Evolutionary conservation across 2,888 invertebrate species (phyloP), one percentile per base, ranked within the genome.

Genomic region (Andrena minutula): DNA sequence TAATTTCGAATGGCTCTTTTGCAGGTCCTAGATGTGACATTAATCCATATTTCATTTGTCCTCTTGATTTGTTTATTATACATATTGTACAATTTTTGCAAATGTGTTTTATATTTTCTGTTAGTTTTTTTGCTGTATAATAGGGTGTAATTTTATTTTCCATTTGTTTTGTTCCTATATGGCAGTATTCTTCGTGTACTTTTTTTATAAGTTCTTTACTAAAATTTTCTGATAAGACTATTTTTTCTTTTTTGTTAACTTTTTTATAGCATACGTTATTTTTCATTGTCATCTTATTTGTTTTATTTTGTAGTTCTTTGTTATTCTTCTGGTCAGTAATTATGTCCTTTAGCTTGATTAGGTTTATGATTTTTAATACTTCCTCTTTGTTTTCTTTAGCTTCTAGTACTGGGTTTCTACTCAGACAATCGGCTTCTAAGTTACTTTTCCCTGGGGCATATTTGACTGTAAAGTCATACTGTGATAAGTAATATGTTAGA

Each of bases 61-160:
- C 53, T 20, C 53, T 53, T 8, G 53, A 58, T 26, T 23, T 58
- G 26, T 58, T 8, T 58, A 12, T 58, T 58, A 58, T 26, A 12
- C 23, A 58, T 58, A 26, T 12, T 26, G 10, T 20, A 53, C 53
- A 53, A 6, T 53, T 53, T 63, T 61, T 47, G 28, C 69, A 75
- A n/a, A 23, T 41, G 49, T 75, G 30, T 53, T 63, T 61, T 53
- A 75, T 61, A 35, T 75, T 68, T 49, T 51, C 3, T 32, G 16
- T 53, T 28, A 68, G 0, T n/a, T 75, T 75, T 63, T 32, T 68
- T n/a, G 68, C 58, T 28, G 66, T 61, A 30, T 61, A 75, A 16
- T 47, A 60, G 35, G 60, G 75, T n/a, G 51, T 26, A 12, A 75
- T 75, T 10, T 51, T 68, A 3, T 12, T 47, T 61, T 26, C 6